Percentiles rank a stretch among this genome's conserved stretches.
Conservation (phyloP, 2,797 vertebrate species). For the Cetoscarus ocellatus region DNA sequence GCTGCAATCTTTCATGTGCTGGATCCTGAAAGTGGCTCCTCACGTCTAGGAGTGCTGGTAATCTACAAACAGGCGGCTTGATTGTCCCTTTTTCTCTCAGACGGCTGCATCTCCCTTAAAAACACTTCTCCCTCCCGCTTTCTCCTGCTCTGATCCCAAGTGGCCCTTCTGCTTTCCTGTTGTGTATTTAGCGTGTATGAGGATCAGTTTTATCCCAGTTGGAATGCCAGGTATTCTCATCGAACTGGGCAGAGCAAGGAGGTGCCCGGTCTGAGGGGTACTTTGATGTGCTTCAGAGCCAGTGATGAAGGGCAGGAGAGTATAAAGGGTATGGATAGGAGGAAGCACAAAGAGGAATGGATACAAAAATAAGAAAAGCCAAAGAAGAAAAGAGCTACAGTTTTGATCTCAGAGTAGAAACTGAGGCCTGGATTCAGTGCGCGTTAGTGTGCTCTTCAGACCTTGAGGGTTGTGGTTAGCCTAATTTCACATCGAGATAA, state of each 20-base stretch:
- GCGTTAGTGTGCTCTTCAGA: slow-evolving; percentile 26
- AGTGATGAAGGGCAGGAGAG: slow-evolving; percentile 30
- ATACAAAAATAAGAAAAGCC: slow-evolving; percentile 43
- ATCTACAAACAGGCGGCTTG: slow-evolving; percentile 39
- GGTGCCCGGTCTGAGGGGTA: slow-evolving; percentile 44
- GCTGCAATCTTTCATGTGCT: slow-evolving; percentile 21
- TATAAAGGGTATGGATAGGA: slow-evolving; percentile 6
- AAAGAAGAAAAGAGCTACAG: slow-evolving; percentile 15
- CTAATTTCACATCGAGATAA: slow-evolving; percentile 59
- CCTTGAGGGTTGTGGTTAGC: slow-evolving; percentile 44
- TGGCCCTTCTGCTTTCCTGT: slow-evolving; percentile 19
- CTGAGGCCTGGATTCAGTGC: slow-evolving; percentile 12
- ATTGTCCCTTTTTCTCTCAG: slow-evolving; percentile 40
- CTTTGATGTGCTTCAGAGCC: slow-evolving; percentile 59
- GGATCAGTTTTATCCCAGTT: slow-evolving; percentile 45
- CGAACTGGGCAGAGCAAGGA: slow-evolving; percentile 30
- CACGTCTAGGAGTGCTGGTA: slow-evolving; percentile 20
- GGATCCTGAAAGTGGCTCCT: slow-evolving; percentile 13
- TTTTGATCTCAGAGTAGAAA: slow-evolving; percentile 37
- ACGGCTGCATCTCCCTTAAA: slow-evolving; percentile 1
- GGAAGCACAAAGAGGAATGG: slow-evolving; percentile 21
- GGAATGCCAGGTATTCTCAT: slow-evolving; percentile 70
- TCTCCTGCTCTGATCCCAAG: slow-evolving; percentile 31
- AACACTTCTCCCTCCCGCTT: slow-evolving; percentile 14
- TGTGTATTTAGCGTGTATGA: slow-evolving; percentile 14